Conservation (phyloP, 2,113 vertebrate species). For the Pimephales promelas region DNA sequence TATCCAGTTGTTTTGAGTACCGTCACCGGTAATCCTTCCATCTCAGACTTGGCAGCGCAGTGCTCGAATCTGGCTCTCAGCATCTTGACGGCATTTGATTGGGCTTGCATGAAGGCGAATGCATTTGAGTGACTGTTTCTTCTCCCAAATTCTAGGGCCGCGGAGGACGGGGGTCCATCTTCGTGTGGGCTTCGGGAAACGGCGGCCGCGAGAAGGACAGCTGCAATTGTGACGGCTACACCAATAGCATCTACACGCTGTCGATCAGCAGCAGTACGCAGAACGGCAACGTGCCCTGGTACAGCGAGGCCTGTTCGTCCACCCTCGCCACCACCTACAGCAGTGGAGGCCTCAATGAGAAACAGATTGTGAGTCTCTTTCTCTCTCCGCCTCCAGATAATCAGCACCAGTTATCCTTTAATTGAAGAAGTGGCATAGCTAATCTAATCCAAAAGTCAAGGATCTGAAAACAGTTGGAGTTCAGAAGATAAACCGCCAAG, state of each 20-base stretch:
- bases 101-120: neutral
- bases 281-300: slow-evolving; percentile 85
- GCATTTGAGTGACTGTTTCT: slow-evolving; percentile 42
- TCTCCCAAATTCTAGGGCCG: slow-evolving; percentile 74
- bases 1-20: slow-evolving; percentile 14
- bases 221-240: slow-evolving; percentile 91
- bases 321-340: slow-evolving; percentile 90
- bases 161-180: slow-evolving; percentile 79
- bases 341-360: slow-evolving; percentile 86
- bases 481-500: slow-evolving; percentile 6
- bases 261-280: slow-evolving; percentile 89
- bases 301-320: slow-evolving; percentile 91
- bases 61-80: slow-evolving; percentile 10
- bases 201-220: slow-evolving; percentile 87
- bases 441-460: slow-evolving; percentile 23
- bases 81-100: neutral
- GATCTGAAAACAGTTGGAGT: neutral
- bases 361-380: slow-evolving; percentile 83
- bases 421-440: slow-evolving; percentile 21
- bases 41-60: slow-evolving; percentile 19
- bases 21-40: neutral
- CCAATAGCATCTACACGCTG: slow-evolving; percentile 90
- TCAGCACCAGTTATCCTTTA: slow-evolving; percentile 30
- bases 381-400: slow-evolving; percentile 3
- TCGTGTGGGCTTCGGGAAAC: slow-evolving; percentile 84